Base-by-base conservation (phyloP, 2,113 vertebrate species). In the Takifugu flavidus region DNA sequence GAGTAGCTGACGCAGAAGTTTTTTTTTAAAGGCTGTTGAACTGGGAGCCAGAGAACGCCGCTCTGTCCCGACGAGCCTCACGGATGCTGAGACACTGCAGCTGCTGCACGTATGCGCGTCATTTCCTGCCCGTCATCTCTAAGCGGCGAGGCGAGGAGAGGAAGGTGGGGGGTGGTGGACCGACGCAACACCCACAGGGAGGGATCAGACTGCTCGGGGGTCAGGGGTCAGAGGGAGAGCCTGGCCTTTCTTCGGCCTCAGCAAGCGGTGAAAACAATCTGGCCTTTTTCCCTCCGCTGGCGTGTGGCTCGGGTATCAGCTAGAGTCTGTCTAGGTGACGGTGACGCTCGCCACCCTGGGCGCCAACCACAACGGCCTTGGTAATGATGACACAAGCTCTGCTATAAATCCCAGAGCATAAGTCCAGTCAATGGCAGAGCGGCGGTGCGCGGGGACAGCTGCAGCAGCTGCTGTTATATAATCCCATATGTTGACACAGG, bases 1-100 rank as follows among this genome's bases (percentile, higher is more conserved):
- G 4, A 12, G 15, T 7, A 20, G 25, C 13, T 11, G 29, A 29
- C 29, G 29, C 29, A 29, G 29, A 3, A 3, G 3, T 29, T 29
- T 29, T 29, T 29, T 29, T 29, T 29, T 3, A 29, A 29, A 5
- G 29, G 29, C 29, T 29, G 29, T 29, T 29, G 29, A 29, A 29
- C 29, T 34, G 4, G 49, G 59, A 71, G 56, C 56, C 61, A 77
- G 80, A 82, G 72, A 79, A 65, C 44, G 66, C 58, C 75, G 59
- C 79, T 25, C 65, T 51, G 60, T 77, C 78, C 80, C 78, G 65
- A 77, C 75, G 74, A 74, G 78, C 83, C 74, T 70, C 78, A 82
- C 80, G 82, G 76, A 83, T 71, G 14, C 72, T 66, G 77, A 83
- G 73, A 66, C 84, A 72, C 78, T 79, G 77, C 79, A 84, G 84